These are phyloP conservation scores for Eolophus roseicapilla DNA, from an alignment of 2,113 vertebrate species.

Conservation along the genomic window DNA sequence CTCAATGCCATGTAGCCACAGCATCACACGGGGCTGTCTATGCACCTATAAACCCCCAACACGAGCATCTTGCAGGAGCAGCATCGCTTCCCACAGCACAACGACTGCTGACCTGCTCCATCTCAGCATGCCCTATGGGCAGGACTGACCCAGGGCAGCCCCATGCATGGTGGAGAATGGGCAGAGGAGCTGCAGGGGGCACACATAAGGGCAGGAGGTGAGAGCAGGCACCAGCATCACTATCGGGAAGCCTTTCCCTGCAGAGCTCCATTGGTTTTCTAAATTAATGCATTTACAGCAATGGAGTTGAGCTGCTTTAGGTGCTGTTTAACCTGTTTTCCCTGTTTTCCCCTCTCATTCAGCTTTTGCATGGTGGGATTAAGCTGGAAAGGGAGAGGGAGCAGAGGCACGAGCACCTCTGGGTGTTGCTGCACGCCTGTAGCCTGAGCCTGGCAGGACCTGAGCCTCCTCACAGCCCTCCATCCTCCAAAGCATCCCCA, in stretches of 20 bases:
- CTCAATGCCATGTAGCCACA: not conserved
- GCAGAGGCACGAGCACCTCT: not conserved
- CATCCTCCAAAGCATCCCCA: not conserved
- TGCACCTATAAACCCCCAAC: not conserved
- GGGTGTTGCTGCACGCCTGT: not conserved
- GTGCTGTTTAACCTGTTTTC: not conserved
- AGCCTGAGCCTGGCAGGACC: not conserved
- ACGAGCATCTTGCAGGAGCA: not conserved
- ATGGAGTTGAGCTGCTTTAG: not conserved
- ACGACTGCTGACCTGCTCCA: accelerated
- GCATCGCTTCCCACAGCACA: not conserved
- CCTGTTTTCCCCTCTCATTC: accelerated
- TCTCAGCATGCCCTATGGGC: accelerated
- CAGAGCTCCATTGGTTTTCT: not conserved
- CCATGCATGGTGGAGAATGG: accelerated
- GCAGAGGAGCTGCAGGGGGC: no score
- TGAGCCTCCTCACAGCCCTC: accelerated
- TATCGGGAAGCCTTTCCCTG: not conserved
- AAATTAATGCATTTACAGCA: not conserved
- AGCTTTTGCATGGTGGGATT: not conserved
- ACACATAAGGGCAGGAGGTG: accelerated
- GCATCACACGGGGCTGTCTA: not conserved
- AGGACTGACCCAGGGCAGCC: not conserved
- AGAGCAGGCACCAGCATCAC: not conserved
- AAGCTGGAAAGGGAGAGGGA: not conserved